A percentile compares a stretch with the other conserved stretches of the same genome.
Evolutionary conservation across 2,888 invertebrate genomes (phyloP).

Genomic region (Athrips mouffetella): DNA sequence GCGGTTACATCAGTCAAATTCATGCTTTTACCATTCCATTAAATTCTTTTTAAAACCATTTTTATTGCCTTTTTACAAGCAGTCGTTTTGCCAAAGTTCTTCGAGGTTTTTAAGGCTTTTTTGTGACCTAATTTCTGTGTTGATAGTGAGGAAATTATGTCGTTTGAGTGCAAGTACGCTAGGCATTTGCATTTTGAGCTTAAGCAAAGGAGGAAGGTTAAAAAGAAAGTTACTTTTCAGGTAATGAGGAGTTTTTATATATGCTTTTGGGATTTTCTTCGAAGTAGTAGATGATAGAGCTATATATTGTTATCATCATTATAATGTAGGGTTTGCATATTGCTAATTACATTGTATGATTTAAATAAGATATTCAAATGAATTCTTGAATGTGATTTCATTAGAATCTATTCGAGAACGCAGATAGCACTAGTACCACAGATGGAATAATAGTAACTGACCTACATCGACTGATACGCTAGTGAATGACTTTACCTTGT

Average conservation of each 20-base stretch:
- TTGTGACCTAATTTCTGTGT: slow-evolving; percentile 14
- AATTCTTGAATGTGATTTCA: too few species aligned
- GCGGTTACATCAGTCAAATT: slow-evolving; percentile 39
- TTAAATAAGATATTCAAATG: too few species aligned
- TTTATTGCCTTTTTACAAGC: background rate
- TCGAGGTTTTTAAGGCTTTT: slow-evolving; percentile 34
- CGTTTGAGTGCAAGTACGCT: slow-evolving; percentile 54
- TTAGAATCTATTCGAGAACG: too few species aligned
- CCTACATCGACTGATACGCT: too few species aligned
- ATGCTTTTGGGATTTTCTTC: background rate
- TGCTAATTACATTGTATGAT: too few species aligned
- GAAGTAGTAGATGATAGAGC: too few species aligned
- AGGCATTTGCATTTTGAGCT: slow-evolving; percentile 58
- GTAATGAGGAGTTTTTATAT: too few species aligned
- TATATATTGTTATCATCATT: too few species aligned
- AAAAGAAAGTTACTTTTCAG: slow-evolving; percentile 68
- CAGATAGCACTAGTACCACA: too few species aligned
- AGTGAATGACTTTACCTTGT: too few species aligned
- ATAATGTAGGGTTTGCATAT: too few species aligned
- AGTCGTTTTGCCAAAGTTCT: slow-evolving; percentile 30
- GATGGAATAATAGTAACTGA: too few species aligned
- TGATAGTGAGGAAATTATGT: slow-evolving; percentile 42
- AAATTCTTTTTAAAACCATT: background rate
- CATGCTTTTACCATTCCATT: background rate
- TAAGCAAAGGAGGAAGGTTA: slow-evolving; percentile 54